Base-by-base conservation (phyloP, 2,797 vertebrate genomes). In the Lutra lutra region DNA sequence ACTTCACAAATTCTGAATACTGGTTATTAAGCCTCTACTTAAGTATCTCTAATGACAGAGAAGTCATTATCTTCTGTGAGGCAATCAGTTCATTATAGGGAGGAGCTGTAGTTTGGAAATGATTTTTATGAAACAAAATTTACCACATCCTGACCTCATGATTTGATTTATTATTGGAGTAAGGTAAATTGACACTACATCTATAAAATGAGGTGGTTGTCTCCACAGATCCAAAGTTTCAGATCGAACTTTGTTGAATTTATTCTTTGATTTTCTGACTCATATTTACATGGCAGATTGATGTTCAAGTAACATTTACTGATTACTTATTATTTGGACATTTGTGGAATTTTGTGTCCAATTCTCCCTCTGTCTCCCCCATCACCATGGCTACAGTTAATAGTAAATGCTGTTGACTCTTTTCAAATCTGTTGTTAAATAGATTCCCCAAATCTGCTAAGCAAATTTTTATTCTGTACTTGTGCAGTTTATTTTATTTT, bases 311-410 rank as follows among this genome's bases (percentile, higher is more conserved):
- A 77, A 88, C 25, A 88, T 72, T 62, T 79, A 48, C 73, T 78
- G 29, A 86, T 84, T 89, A 88, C 48, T 95, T 89, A 82, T n/a
- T 80, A 40, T 89, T 72, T 83, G 90, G 27, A 78, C n/a, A 58
- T 95, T 89, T 87, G 70, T 94, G 85, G n/a, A 77, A 90, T 95
- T 97, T 90, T 86, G 58, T 86, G 58, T n/a, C 40, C 64, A 48
- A 2, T 91, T 93, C 64, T 95, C 56, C 48, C 64, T 95, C 75
- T 72, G 11, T 56, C 58, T 92, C 72, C 29, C 66, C 54, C 29
- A 89, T 85, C 40, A 92, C 58, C 46, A 38, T 86, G 46, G 51
- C 58, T 94, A 82, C 10, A 89, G 68, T 94, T 91, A 95, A 89
- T 54, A 60, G 38, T 82, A 86, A 94, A 79, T 79, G 70, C 11